Base-by-base conservation (phyloP, 2,888 invertebrate genomes). In the Polia nebulosa region DNA sequence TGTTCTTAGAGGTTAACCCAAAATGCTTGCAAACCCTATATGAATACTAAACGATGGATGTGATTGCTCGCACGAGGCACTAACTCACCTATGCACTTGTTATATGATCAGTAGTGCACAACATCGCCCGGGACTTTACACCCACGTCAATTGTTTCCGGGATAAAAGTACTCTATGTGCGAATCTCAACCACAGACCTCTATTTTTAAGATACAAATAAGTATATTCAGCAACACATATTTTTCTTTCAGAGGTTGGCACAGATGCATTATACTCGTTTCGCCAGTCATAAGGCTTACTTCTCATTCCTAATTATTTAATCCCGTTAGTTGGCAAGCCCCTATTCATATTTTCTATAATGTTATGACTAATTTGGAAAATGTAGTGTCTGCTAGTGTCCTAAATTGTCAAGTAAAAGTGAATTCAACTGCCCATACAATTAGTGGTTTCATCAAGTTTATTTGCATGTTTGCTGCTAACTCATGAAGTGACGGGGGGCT, bases 41-140 rank as follows among this genome's bases (percentile, higher is more conserved):
- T 11, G 11, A 58, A 29, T 7, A 3, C 52, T 36, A 17, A 49
- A 44, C 25, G 20, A 36, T 36, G 32, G 15, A 47, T 22, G 25
- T 61, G 73, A 68, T 61, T 27, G 47, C 53, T 44, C 47, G 76
- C 76, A 68, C 53, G 61, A 61, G 53, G 7, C 52, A 17, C 27
- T 11, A 51, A 49, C 27, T 11, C 56, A 49, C 29, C 22, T 11
- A 32, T 39, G 13, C 22, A 59, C 44, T 39, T 44, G 44, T 5
- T 25, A 25, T 5, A 34, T 22, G 41, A 8, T 11, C 29, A 20
- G 1, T 53, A 13, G n/a, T n/a, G 15, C n/a, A n/a, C 9, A 56
- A 17, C 27, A 15, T n/a, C 47, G 8, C 22, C 34, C 15, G 29
- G 34, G 15, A 29, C 17, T 57, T 32, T 17, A 0, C 32, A 17